A percentile compares a stretch with the other conserved stretches of the same genome.
Evolutionary conservation across 2,113 vertebrate species (phyloP).

Genomic region (Perca schrenkii): DNA sequence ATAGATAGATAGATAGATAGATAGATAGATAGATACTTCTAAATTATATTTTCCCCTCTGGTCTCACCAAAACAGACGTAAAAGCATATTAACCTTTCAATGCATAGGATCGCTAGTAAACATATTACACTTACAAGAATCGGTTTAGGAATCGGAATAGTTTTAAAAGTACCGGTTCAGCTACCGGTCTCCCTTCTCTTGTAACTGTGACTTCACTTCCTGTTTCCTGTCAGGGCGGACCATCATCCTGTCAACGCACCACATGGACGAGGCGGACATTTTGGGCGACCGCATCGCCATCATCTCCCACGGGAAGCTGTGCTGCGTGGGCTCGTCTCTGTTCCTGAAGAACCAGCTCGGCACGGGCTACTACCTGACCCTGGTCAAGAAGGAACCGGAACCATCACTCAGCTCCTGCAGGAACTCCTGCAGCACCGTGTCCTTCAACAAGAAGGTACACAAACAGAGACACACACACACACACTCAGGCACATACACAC

Average conservation of each 20-base stretch:
- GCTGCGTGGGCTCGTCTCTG: slow-evolving; percentile 96
- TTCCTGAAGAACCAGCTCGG: slow-evolving; percentile 97
- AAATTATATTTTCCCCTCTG: no score
- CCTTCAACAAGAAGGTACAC: slow-evolving; percentile 91
- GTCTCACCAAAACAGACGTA: no score
- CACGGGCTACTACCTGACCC: slow-evolving; percentile 95
- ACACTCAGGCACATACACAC: no score
- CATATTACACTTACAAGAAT: no score
- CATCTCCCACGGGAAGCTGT: slow-evolving; percentile 97
- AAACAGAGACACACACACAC: no score
- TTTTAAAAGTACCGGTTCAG: no score
- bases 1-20: no score
- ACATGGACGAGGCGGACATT: slow-evolving; percentile 99
- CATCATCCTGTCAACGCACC: slow-evolving; percentile 97
- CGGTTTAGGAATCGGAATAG: no score
- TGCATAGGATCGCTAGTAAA: no score
- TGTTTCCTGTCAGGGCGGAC: slow-evolving; percentile 87
- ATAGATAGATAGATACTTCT: no score
- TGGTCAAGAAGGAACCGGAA: slow-evolving; percentile 95
- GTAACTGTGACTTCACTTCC: background rate
- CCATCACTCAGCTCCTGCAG: slow-evolving; percentile 93
- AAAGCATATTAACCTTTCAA: no score
- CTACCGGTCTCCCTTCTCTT: no score
- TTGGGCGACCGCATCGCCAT: slow-evolving; percentile 97
- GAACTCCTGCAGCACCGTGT: slow-evolving; percentile 92